These are phyloP conservation scores for Apostichopus leukothele DNA, from an alignment of 53 echinoderm and acorn worm species.

Conservation along the genomic window DNA sequence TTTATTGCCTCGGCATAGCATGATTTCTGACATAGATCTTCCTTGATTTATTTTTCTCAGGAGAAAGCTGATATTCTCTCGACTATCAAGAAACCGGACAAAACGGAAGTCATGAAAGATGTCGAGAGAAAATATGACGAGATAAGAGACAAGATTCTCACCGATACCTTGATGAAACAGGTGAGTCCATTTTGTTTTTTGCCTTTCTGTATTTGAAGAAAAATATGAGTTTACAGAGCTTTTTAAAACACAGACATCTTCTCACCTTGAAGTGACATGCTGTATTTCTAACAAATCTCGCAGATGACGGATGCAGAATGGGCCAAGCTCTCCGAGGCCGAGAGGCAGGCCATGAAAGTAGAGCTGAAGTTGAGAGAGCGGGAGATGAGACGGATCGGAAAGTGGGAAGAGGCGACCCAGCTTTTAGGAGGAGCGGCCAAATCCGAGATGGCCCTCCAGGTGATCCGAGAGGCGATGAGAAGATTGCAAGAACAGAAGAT, in stretches of 20 bases:
- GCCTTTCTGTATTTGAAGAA: neutral
- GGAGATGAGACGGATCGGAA: slow-evolving; percentile 77
- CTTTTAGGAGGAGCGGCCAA: slow-evolving; percentile 84
- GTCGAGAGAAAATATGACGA: slow-evolving; percentile 54
- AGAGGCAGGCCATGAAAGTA: slow-evolving; percentile 79
- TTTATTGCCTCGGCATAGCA: no score
- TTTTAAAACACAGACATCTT: neutral
- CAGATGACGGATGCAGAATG: slow-evolving; percentile 94
- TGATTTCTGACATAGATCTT: no score
- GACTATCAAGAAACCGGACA: slow-evolving; percentile 39
- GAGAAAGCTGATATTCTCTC: slow-evolving; percentile 18
- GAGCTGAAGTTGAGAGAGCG: slow-evolving; percentile 84
- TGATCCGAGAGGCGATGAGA: slow-evolving; percentile 53
- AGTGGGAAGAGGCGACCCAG: slow-evolving; percentile 83
- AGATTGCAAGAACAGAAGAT: slow-evolving; percentile 58
- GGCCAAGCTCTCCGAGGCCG: slow-evolving; percentile 82
- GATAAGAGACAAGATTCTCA: slow-evolving; percentile 51
- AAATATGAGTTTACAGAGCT: neutral
- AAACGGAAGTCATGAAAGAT: slow-evolving; percentile 44
- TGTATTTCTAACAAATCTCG: neutral
- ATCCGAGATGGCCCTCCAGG: slow-evolving; percentile 71
- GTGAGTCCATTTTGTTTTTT: neutral
- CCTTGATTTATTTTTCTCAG: neutral
- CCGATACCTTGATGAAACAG: slow-evolving; percentile 53
- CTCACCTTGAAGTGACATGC: neutral